Conservation (phyloP, 2,888 invertebrate species). For the Chouioia cunea region DNA sequence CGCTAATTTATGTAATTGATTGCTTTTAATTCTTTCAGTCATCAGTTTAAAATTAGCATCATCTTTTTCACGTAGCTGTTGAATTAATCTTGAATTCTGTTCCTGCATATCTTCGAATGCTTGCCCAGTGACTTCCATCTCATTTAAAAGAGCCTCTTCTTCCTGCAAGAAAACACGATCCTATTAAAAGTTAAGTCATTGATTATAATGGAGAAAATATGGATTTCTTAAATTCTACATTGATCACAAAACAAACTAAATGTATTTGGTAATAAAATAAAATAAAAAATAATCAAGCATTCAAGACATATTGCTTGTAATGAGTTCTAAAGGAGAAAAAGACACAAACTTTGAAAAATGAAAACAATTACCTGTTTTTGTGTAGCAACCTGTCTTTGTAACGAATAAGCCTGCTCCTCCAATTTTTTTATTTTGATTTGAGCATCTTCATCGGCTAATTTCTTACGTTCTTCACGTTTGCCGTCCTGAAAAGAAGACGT, state of each 20-base stretch:
- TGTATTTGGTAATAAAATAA: slow-evolving; percentile 4
- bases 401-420: slow-evolving; percentile 92
- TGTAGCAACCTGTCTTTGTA: slow-evolving; percentile 90
- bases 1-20: slow-evolving; percentile 93
- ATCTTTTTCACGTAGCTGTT: slow-evolving; percentile 95
- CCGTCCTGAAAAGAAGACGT: slow-evolving; percentile 75
- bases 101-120: slow-evolving; percentile 99
- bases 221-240: not conserved
- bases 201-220: slow-evolving; percentile 50
- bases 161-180: slow-evolving; percentile 74
- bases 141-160: slow-evolving; percentile 95
- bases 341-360: slow-evolving; percentile 8
- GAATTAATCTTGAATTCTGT: slow-evolving; percentile 94
- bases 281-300: too few relatives aligned
- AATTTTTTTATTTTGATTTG: slow-evolving; percentile 92
- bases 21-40: slow-evolving; percentile 96
- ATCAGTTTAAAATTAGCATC: slow-evolving; percentile 99
- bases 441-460: slow-evolving; percentile 95
- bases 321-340: too few relatives aligned
- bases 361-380: slow-evolving; percentile 78
- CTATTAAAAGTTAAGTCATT: slow-evolving; percentile 66
- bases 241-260: slow-evolving; percentile 18
- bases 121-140: slow-evolving; percentile 99
- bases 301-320: not conserved
- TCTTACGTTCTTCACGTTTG: slow-evolving; percentile 90